Evolutionary conservation across 2,888 invertebrate genomes (phyloP).

Genomic region (Sphaeridia pumilis): DNA sequence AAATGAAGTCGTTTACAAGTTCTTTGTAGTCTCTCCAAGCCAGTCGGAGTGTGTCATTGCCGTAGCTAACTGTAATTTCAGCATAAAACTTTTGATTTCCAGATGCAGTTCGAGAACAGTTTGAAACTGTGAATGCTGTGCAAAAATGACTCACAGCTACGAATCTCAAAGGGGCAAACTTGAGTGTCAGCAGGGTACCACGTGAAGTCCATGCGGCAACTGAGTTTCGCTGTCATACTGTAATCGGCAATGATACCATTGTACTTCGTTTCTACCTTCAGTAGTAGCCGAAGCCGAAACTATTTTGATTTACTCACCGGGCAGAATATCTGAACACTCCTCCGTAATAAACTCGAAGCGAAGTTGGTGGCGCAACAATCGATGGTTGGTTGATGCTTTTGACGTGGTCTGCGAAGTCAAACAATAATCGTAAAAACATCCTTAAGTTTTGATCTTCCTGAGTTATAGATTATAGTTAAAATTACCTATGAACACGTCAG

Average conservation of each 20-base stretch:
- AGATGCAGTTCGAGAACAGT: too few species aligned
- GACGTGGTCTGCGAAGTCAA: constrained; percentile 10
- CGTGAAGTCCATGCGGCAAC: constrained; percentile 19
- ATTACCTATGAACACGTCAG: constrained; percentile 15
- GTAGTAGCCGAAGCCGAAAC: neutral
- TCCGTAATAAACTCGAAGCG: constrained; percentile 13
- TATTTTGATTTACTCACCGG: neutral
- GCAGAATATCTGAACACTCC: constrained; percentile 6
- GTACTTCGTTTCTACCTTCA: neutral
- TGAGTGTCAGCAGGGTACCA: constrained; percentile 21
- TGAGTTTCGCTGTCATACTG: constrained; percentile 16
- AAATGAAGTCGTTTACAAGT: neutral
- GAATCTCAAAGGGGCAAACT: constrained; percentile 10
- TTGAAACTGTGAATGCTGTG: too few species aligned
- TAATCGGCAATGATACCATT: neutral
- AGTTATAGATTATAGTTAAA: neutral
- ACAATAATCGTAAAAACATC: neutral
- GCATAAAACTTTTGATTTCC: neutral
- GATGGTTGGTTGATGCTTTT: constrained; percentile 13
- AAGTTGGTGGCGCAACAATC: constrained; percentile 14
- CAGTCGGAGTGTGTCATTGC: neutral
- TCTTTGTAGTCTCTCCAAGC: neutral
- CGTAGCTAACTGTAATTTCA: neutral
- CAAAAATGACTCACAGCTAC: constrained; percentile 11
- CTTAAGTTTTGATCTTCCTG: neutral